Evolutionary conservation across 1,140 invertebrate genomes (phyloP).

Genomic region (Brachionus asplanchnoidis): DNA sequence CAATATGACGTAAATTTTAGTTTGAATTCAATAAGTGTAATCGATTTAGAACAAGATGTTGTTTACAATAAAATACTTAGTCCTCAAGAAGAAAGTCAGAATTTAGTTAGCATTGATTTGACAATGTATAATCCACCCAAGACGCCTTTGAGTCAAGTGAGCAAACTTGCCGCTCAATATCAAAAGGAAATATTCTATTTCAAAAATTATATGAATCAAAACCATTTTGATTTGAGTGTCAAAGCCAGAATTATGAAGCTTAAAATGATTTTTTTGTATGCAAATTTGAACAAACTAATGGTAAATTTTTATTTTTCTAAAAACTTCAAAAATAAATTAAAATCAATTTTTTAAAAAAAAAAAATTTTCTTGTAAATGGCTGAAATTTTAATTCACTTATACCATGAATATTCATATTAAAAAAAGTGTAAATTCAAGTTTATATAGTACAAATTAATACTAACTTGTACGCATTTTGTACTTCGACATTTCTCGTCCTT

Average conservation of each 20-base stretch:
- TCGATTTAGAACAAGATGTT: background rate
- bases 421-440: too few relatives aligned
- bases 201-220: conserved; percentile 26
- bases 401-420: too few relatives aligned
- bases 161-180: background rate
- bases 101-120: conserved; percentile 14
- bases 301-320: background rate
- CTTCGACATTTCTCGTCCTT: too few relatives aligned
- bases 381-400: too few relatives aligned
- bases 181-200: conserved; percentile 30
- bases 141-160: background rate
- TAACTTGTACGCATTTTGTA: too few relatives aligned
- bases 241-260: conserved; percentile 5
- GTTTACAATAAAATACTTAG: background rate
- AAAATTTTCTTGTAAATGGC: too few relatives aligned
- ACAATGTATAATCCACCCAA: conserved; percentile 19
- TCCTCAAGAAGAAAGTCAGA: conserved; percentile 24
- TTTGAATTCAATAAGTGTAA: conserved; percentile 29
- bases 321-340: background rate
- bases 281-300: background rate
- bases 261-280: background rate
- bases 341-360: too few relatives aligned
- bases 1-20: conserved; percentile 7
- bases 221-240: conserved; percentile 3
- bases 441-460: too few relatives aligned